phyloP scores from a whole-genome alignment of 2,888 invertebrate species.

The Cinara cedri region DNA sequence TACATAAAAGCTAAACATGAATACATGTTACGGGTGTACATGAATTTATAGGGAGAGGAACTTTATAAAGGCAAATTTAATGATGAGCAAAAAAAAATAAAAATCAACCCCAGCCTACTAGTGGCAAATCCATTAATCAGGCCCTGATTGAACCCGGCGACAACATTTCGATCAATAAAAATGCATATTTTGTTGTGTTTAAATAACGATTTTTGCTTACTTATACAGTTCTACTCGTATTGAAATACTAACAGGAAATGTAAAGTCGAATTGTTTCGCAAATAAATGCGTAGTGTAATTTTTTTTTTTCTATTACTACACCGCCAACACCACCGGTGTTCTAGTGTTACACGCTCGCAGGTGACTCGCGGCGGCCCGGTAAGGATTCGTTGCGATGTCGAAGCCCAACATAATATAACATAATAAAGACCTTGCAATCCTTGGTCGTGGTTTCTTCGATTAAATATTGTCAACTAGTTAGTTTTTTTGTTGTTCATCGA shows the following conservation, averaged over 20 bases:
- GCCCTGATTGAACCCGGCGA: too few relatives aligned
- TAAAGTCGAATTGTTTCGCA: constrained; percentile 12
- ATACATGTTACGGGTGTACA: too few relatives aligned
- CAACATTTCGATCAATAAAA: not conserved
- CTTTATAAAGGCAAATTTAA: too few relatives aligned
- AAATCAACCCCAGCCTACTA: too few relatives aligned
- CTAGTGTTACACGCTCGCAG: constrained; percentile 19
- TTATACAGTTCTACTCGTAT: not conserved
- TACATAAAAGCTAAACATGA: too few relatives aligned
- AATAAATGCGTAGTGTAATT: not conserved
- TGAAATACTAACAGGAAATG: constrained; percentile 22
- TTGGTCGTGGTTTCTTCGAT: not conserved
- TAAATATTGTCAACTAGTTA: not conserved
- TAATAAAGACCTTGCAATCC: constrained; percentile 6
- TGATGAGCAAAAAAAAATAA: too few relatives aligned
- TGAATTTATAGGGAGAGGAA: too few relatives aligned
- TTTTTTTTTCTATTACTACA: constrained; percentile 11
- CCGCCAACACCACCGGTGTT: not conserved
- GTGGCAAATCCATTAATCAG: too few relatives aligned
- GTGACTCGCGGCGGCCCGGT: constrained; percentile 3
- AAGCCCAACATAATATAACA: not conserved
- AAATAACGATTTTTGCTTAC: not conserved
- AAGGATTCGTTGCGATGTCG: constrained; percentile 12
- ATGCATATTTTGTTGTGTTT: not conserved
- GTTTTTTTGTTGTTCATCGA: not conserved